Evolutionary conservation across 2,113 vertebrate species (phyloP), one percentile per base, ranked within the genome.

Genomic region (Cyphomyrus discorhynchus): DNA sequence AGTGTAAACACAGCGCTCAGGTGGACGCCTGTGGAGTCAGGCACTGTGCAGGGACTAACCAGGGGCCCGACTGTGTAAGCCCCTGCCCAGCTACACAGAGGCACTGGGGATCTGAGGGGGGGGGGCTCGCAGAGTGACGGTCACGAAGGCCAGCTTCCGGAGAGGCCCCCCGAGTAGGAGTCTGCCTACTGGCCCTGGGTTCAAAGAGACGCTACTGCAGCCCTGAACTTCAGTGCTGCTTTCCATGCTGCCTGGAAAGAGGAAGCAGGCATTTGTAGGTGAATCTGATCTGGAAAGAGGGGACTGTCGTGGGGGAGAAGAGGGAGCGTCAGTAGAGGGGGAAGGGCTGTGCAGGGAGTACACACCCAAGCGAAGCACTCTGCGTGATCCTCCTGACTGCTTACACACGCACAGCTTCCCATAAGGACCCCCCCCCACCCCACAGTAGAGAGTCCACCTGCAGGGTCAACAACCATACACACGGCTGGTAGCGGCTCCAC

Each of bases 161-260:
- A 91, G 90, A 93, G 91, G 91, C 50, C 86, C 62, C 27, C 24
- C 13, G 50, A 52, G 50, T 52, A 3, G 0, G 3, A 27, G 27
- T 70, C 66, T 10, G 66, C 62, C n/a, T 70, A 8, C 62, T 70
- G n/a, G 62, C 10, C 62, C 10, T 9, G 62, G 62, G 66, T 27
- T 66, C 62, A 66, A 27, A n/a, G 62, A 24, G 24, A 7, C 62
- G 1, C 62, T 8, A 10, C 58, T n/a, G 62, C 62, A 11, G 3
- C n/a, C 62, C 24, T 3, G n/a, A 27, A 66, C n/a, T 21, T 21
- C 53, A 21, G 19, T 7, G n/a, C 24, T 3, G 8, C 21, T 27
- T 8, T 66, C 58, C 0, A 58, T 10, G 58, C 58, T 11, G 24
- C 2, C 58, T 1, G 19, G 56, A 9, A n/a, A 8, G 8, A 74